Evolutionary conservation across 2,888 invertebrate genomes (phyloP), one percentile per base, ranked within the genome.

Genomic region (Punctoribates punctum): DNA sequence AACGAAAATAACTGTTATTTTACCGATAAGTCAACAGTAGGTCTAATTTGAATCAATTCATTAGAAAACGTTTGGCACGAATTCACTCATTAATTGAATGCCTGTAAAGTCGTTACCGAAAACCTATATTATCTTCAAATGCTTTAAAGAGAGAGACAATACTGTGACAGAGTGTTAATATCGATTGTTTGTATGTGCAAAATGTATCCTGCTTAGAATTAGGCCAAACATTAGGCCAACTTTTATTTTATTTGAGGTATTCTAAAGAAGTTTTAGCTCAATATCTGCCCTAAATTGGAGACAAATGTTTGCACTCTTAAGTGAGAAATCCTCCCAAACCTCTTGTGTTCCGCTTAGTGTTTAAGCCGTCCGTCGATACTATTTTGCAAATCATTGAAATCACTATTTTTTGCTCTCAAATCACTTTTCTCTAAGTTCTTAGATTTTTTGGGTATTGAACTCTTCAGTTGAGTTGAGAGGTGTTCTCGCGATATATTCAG

Each of bases 201-300:
- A 65, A 13, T 27, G n/a, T 65, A 65, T 65, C 34, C 65, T 34
- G 34, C 34, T 65, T 34, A 1, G n/a, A 34, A 29, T 65, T 20
- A n/a, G 65, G 65, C 29, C 65, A 65, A 65, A 34, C 34, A 27
- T 65, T 65, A 65, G 65, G 20, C 65, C 34, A 65, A 65, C 34
- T 65, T 65, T 65, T 34, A 38, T 38, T 65, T 65, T 65, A 65
- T 65, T 65, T 65, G 38, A 38, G 34, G 34, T 6, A 29, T 2
- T 27, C 27, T 65, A 38, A 57, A 65, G 34, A 65, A 65, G 20
- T 38, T 34, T 65, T 65, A n/a, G 65, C 11, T 34, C 11, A 65
- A 34, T 65, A 38, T 62, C 29, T 65, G 65, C 8, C 65, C 65
- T 65, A 25, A 65, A 65, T 65, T 65, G 17, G 20, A 65, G 15